Base-by-base conservation (phyloP, 2,888 invertebrate genomes). In the Conus canariensis region DNA sequence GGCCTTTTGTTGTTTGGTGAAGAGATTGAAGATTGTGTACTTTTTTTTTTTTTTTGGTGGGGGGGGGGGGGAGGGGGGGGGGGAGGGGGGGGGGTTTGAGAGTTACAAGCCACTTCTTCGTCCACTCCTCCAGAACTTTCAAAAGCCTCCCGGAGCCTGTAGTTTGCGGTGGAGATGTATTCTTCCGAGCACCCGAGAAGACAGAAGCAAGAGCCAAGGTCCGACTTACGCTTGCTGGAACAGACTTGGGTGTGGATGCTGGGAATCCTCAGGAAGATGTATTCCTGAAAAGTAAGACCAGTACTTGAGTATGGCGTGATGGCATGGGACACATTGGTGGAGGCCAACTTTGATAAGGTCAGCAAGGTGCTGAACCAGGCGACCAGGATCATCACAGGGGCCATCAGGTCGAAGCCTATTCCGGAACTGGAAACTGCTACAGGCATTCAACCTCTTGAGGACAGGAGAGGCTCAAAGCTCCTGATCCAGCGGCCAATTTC, bases 121-220 rank as follows among this genome's bases (percentile, higher is more conserved):
- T 25, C 88, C 88, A 59, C 58, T 88, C 88, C 59, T 9, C 60
- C 22, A n/a, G 45, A 64, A n/a, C 70, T 59, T 56, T 45, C 25
- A n/a, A 70, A 70, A 77, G 45, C 74, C 85, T 8, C 77, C 56
- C 4, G 85, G 85, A 6, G 85, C 60, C 83, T 14, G 60, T 9
- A 45, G 0, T 60, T 85, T 45, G 85, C 58, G 59, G 9, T 60
- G 59, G 25, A 85, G 60, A 12, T 60, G 85, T 59, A 85, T 60
- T 59, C 1, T 8, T 0, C 85, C 59, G 25, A 60, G 1, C 30
- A 0, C 30, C 22, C 9, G 25, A 59, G 22, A 25, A 85, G 22
- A n/a, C 58, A 58, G 85, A 85, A 60, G 6, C 56, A 22, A 85
- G 85, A 60, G 60, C 56, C 22, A 60, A 77, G 9, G 25, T 22